These are phyloP conservation scores for Cynaeus angustus DNA, from an alignment of 2,888 invertebrate species.

Conservation along the genomic window DNA sequence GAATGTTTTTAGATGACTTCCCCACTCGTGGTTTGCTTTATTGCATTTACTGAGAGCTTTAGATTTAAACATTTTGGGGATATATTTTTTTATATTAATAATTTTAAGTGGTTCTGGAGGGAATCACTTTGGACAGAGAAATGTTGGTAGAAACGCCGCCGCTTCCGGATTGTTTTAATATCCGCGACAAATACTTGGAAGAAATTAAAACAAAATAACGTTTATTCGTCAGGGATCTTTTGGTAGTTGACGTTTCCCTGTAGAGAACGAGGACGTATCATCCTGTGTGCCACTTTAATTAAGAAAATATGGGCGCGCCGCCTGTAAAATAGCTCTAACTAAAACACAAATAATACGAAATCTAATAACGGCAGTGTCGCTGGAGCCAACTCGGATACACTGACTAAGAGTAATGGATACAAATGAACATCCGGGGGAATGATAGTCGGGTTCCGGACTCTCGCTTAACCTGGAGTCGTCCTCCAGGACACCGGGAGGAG, in stretches of 20 bases:
- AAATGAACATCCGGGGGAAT: slow-evolving; percentile 52
- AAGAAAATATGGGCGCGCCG: slow-evolving; percentile 47
- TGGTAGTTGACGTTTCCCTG: slow-evolving; percentile 6
- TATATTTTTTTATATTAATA: background rate
- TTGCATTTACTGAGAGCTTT: too few species aligned
- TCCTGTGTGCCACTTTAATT: slow-evolving; percentile 47
- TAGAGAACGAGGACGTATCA: background rate
- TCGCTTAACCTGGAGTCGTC: slow-evolving; percentile 41
- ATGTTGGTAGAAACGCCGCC: background rate
- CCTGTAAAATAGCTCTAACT: slow-evolving; percentile 51
- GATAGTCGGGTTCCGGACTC: slow-evolving; percentile 47
- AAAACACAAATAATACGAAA: slow-evolving; percentile 55
- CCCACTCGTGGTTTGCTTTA: too few species aligned
- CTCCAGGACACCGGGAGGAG: slow-evolving; percentile 27
- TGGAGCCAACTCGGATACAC: slow-evolving; percentile 47
- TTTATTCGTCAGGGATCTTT: slow-evolving; percentile 5
- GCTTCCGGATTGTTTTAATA: slow-evolving; percentile 25
- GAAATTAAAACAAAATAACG: slow-evolving; percentile 33
- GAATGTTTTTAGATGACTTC: too few species aligned
- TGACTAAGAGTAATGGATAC: slow-evolving; percentile 55
- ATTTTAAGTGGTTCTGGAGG: slow-evolving; percentile 16
- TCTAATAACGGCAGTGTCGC: slow-evolving; percentile 53
- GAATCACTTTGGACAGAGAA: slow-evolving; percentile 13
- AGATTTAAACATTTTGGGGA: background rate
- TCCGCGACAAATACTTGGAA: slow-evolving; percentile 17